A percentile compares a stretch with the other conserved stretches of the same genome.
Conservation (phyloP, 2,797 vertebrate genomes). For the Cirrhinus molitorella region DNA sequence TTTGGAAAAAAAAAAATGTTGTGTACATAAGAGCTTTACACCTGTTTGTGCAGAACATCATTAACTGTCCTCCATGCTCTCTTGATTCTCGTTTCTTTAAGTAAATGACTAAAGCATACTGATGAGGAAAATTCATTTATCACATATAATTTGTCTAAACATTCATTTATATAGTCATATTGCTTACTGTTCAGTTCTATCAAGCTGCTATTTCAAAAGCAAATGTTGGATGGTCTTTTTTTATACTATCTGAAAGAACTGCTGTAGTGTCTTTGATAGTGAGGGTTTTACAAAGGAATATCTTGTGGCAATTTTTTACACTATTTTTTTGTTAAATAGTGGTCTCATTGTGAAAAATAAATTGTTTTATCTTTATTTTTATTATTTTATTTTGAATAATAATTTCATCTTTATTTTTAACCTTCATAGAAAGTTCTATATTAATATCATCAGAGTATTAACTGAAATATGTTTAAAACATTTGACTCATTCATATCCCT, state of each 20-base stretch:
- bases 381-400: slow-evolving; percentile 4
- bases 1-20: slow-evolving; percentile 28
- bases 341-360: slow-evolving; percentile 31
- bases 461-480: not conserved
- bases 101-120: slow-evolving; percentile 50
- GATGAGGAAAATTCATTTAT: slow-evolving; percentile 24
- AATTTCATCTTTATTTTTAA: slow-evolving; percentile 30
- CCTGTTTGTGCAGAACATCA: slow-evolving; percentile 52
- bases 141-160: slow-evolving; percentile 25
- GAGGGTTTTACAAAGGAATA: slow-evolving; percentile 41
- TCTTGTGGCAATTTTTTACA: slow-evolving; percentile 32
- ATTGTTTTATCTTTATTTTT: not conserved
- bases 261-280: slow-evolving; percentile 31
- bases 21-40: slow-evolving; percentile 60
- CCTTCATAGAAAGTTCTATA: slow-evolving; percentile 22
- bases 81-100: slow-evolving; percentile 54
- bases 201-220: slow-evolving; percentile 68
- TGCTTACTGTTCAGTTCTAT: slow-evolving; percentile 64
- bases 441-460: slow-evolving; percentile 25
- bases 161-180: not conserved
- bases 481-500: slow-evolving; percentile 1
- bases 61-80: slow-evolving; percentile 52
- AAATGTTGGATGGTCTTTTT: slow-evolving; percentile 28
- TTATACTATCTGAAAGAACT: slow-evolving; percentile 29
- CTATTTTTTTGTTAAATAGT: slow-evolving; percentile 39